Evolutionary conservation across 2,113 vertebrate genomes (phyloP).

Genomic region (Erythrolamprus reginae): DNA sequence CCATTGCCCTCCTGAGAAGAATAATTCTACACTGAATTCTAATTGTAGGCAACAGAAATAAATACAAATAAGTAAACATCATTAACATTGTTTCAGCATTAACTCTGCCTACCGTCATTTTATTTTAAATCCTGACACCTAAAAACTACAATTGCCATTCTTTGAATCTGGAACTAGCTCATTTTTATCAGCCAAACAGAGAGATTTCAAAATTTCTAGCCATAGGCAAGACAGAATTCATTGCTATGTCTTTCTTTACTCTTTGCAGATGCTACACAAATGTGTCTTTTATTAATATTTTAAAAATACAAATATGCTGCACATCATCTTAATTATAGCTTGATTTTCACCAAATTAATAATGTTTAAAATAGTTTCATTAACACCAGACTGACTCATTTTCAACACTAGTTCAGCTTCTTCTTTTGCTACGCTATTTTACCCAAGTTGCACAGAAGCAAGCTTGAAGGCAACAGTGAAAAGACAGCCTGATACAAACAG

Average conservation of each 20-base stretch:
- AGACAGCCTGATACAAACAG: conserved; percentile 6
- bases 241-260: background rate
- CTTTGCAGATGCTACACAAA: background rate
- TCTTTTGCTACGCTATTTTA: accelerated
- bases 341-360: background rate
- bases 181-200: background rate
- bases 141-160: background rate
- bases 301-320: background rate
- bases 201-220: background rate
- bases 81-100: background rate
- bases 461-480: accelerated
- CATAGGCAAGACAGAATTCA: background rate
- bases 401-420: background rate
- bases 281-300: background rate
- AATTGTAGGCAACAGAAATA: background rate
- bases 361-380: background rate
- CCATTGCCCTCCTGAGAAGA: background rate
- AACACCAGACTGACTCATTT: background rate
- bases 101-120: background rate
- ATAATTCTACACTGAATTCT: background rate
- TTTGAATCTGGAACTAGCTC: background rate
- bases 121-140: background rate
- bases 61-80: background rate
- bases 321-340: background rate
- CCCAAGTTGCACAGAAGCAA: background rate